These are phyloP conservation scores for Scolopax rusticola DNA, from an alignment of 2,797 vertebrate species.

Conservation along the genomic window DNA sequence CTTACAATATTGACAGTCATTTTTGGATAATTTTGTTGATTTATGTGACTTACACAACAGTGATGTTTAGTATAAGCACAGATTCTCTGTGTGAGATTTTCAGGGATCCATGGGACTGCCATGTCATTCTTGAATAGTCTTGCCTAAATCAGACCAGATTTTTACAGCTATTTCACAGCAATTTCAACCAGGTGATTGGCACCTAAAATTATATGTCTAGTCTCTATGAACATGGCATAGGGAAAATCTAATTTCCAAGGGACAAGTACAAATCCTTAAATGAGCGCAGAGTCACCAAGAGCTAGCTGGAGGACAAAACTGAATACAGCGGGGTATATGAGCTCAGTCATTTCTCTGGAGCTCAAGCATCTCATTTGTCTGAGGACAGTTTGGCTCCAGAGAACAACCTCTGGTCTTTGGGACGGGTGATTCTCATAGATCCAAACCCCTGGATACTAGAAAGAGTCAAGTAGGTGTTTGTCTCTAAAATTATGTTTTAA, in stretches of 20 bases:
- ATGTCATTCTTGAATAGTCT: neutral
- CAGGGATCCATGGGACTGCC: neutral
- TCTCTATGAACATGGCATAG: neutral
- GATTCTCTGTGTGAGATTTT: neutral
- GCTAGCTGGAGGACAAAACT: neutral
- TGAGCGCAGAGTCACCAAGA: neutral
- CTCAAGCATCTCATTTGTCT: neutral
- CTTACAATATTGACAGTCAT: neutral
- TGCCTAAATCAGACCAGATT: neutral
- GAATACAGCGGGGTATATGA: neutral
- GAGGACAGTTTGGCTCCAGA: neutral
- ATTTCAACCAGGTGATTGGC: neutral
- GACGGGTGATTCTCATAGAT: neutral
- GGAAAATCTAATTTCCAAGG: neutral
- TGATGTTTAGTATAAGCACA: neutral
- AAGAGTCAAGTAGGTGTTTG: accelerated
- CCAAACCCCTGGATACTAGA: neutral
- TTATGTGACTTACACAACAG: neutral
- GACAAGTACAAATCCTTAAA: neutral
- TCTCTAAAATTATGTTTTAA: neutral
- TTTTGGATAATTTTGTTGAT: neutral
- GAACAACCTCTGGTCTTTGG: neutral
- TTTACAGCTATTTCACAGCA: neutral
- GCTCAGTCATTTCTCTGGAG: neutral
- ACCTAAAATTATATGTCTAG: neutral